phyloP scores from a whole-genome alignment of 2,113 vertebrate genomes.

The Rhinolophus ferrumequinum region DNA sequence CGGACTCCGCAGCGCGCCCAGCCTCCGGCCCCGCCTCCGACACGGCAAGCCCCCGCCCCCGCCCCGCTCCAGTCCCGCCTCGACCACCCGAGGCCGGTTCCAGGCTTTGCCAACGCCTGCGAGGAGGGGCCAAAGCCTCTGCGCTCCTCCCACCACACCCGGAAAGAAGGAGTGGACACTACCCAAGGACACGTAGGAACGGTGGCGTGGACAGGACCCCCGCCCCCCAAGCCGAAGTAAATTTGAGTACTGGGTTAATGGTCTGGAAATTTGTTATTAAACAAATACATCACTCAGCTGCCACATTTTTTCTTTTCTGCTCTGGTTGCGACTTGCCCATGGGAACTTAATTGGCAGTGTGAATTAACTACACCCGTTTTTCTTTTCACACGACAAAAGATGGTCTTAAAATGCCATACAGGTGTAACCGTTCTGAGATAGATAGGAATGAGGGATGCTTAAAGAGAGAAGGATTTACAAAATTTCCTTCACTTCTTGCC shows the following conservation, averaged over 20 bases:
- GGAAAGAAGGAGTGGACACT: rapidly evolving
- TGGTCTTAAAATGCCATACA: background rate
- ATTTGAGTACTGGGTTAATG: background rate
- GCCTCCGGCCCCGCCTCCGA: background rate
- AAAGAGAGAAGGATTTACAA: background rate
- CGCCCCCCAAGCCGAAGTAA: background rate
- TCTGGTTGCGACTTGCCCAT: background rate
- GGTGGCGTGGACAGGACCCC: rapidly evolving
- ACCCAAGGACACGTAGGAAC: rapidly evolving
- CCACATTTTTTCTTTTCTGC: background rate
- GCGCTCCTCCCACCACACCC: too few species aligned
- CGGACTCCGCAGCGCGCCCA: too few species aligned
- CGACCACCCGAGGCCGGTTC: rapidly evolving
- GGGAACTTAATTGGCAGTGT: background rate
- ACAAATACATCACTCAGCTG: background rate
- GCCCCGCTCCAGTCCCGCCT: rapidly evolving
- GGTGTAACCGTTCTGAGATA: background rate
- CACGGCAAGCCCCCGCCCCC: background rate
- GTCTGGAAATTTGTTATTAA: background rate
- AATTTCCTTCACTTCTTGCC: background rate
- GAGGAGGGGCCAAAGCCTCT: rapidly evolving
- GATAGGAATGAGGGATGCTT: background rate
- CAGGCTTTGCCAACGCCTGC: background rate
- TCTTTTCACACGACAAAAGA: background rate
- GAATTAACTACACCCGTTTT: conserved; percentile 4